Evolutionary conservation across 2,113 vertebrate species (phyloP), one percentile per base, ranked within the genome.

Genomic region (Phylloscopus trochilus): DNA sequence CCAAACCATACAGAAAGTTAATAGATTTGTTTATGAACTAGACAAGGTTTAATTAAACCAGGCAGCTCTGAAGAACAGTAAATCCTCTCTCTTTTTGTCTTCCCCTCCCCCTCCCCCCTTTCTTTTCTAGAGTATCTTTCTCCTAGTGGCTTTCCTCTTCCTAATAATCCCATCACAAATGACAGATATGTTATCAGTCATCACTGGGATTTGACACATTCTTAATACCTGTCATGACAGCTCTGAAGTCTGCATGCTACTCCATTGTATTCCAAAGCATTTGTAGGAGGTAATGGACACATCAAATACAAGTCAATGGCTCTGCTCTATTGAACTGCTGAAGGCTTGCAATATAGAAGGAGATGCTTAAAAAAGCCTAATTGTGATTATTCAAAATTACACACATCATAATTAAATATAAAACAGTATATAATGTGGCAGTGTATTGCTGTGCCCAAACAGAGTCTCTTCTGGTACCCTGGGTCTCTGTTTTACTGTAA

Each of bases 141-240:
- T 94, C 86, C 60, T 94, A 67, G 76, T 94, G 73, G 76, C 62
- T 94, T 89, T 95, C 47, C n/a, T 84, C 86, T 92, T 91, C 56
- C 78, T 94, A 93, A 95, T 95, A 97, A 95, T 96, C 89, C 84
- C 84, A 95, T 96, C 97, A 95, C 73, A 89, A 93, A 92, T 96
- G 96, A 96, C 96, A 96, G 91, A 96, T 97, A 94, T 94, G 96
- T 97, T 97, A 97, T 96, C 95, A 96, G 93, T 66, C 72, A 95
- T 96, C 96, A 91, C 60, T 93, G 63, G 88, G 93, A 97, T 94
- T 82, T 95, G 90, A 97, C 95, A 95, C 49, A 13, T 97, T 90
- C 91, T 94, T 95, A 96, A 97, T 96, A 96, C 90, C 94, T 95
- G 87, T 94, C 95, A 93, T 41, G 93, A 97, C 83, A 96, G 94